phyloP scores from a whole-genome alignment of 2,888 invertebrate genomes.

The Nyleta sp. region DNA sequence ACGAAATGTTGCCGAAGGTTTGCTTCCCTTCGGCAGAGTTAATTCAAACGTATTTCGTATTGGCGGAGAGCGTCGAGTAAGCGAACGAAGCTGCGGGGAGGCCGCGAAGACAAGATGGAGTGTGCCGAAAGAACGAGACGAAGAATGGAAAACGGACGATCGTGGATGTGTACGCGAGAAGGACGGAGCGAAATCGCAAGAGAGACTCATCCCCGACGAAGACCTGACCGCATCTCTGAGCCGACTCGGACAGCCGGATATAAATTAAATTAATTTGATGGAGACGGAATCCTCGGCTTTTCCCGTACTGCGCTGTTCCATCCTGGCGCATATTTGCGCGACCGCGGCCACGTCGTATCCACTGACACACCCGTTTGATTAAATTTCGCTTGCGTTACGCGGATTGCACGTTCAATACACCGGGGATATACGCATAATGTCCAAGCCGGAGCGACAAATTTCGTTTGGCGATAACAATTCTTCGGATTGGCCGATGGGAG shows the following conservation, averaged over 20 bases:
- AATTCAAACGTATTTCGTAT: conserved; percentile 49
- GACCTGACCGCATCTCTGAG: conserved; percentile 70
- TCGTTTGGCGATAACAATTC: conserved; percentile 10
- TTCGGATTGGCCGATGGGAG: not conserved
- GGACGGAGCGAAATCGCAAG: conserved; percentile 44
- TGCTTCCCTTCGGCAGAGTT: conserved; percentile 57
- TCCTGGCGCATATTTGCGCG: conserved; percentile 73
- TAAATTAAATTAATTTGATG: conserved; percentile 81
- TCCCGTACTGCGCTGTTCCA: conserved; percentile 45
- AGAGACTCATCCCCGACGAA: conserved; percentile 69
- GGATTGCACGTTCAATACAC: conserved; percentile 63
- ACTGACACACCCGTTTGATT: conserved; percentile 76
- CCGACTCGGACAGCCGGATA: conserved; percentile 75
- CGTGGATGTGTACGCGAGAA: conserved; percentile 2
- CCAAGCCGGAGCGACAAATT: conserved; percentile 9
- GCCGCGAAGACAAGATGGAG: conserved; percentile 38
- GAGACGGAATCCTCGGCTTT: conserved; percentile 71
- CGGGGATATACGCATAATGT: conserved; percentile 27
- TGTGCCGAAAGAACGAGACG: conserved; percentile 21
- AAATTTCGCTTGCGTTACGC: conserved; percentile 71
- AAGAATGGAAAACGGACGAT: not conserved
- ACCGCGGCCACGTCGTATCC: conserved; percentile 70
- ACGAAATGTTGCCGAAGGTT: conserved; percentile 12
- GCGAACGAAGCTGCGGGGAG: conserved; percentile 24
- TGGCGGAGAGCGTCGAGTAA: conserved; percentile 16